Evolutionary conservation across 2,113 vertebrate genomes (phyloP), one percentile per base, ranked within the genome.

Genomic region (Epinephelus cyanopodus): DNA sequence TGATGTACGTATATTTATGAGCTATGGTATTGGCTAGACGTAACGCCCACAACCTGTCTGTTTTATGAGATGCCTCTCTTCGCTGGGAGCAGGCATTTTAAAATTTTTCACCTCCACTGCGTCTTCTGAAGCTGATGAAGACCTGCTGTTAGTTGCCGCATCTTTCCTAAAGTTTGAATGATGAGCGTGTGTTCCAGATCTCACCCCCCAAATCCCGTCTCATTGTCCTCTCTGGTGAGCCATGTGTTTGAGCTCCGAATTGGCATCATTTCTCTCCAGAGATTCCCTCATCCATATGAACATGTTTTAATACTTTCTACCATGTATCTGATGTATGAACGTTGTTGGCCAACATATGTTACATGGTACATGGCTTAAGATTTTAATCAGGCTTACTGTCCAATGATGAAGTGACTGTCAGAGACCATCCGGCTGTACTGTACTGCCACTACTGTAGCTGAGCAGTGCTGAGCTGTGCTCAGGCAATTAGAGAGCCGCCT

Each of bases 401-500:
- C 27, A 2, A 3, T 75, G 67, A 81, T 52, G 47, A 77, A 45
- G 29, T 39, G 29, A 45, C 61, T 52, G 15, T 52, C 52, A 6
- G 47, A 37, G 11, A 64, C n/a, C 57, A 3, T 57, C 11, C 29
- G 6, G 17, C 76, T 74, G 39, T 68, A 64, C 21, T 72, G 65
- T 33, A 23, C 33, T n/a, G 57, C 42, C 4, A 17, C 52, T 66
- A 57, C 63, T 70, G 67, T 66, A 74, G 50, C 70, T 64, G 25
- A 56, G 78, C n/a, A 66, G 62, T 48, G 52, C 69, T 56, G 70
- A 57, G 52, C 72, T 52, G 52, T 52, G 47, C 63, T 83, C 77
- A 65, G 60, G 80, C 83, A 92, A 83, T 91, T 83, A 79, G 56
- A 82, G 72, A 4, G 53, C 77, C 61, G 77, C 74, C 68, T 91